phyloP scores from a whole-genome alignment of 2,113 vertebrate species.

The Limanda limanda region DNA sequence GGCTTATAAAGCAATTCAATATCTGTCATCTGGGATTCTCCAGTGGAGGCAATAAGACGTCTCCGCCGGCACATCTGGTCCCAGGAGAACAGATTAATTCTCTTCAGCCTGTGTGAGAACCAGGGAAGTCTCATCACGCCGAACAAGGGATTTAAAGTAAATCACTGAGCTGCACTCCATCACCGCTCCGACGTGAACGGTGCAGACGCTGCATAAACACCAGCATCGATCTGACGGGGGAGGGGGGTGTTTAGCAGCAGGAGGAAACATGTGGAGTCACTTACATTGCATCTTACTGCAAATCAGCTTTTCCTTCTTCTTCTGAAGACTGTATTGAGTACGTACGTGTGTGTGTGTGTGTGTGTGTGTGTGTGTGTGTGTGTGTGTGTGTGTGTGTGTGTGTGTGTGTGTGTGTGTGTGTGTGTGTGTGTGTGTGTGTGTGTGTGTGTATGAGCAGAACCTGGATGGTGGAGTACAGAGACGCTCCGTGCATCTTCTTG shows the following conservation, averaged over 20 bases:
- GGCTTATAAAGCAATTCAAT: constrained; percentile 39
- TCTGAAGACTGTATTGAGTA: no score
- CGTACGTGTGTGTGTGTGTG: no score
- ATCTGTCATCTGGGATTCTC: constrained; percentile 16
- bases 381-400: no score
- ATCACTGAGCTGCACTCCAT: constrained; percentile 43
- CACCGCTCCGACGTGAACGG: constrained; percentile 16
- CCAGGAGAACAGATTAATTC: constrained; percentile 51
- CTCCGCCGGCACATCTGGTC: constrained; percentile 57
- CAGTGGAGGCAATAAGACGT: constrained; percentile 25
- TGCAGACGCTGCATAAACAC: background rate
- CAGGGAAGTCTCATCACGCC: constrained; percentile 42
- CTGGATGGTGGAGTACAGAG: constrained; percentile 91
- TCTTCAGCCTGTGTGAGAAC: constrained; percentile 26
- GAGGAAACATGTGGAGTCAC: background rate
- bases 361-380: no score
- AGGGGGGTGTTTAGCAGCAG: background rate
- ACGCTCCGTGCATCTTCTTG: constrained; percentile 87
- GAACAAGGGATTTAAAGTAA: constrained; percentile 53
- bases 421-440: no score
- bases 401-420: no score
- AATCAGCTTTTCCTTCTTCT: background rate
- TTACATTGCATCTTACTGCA: background rate
- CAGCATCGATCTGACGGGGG: no score
- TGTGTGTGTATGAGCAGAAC: constrained; percentile 65